These are phyloP conservation scores for Oryzias curvinotus DNA, from an alignment of 2,113 vertebrate genomes.

Conservation along the genomic window DNA sequence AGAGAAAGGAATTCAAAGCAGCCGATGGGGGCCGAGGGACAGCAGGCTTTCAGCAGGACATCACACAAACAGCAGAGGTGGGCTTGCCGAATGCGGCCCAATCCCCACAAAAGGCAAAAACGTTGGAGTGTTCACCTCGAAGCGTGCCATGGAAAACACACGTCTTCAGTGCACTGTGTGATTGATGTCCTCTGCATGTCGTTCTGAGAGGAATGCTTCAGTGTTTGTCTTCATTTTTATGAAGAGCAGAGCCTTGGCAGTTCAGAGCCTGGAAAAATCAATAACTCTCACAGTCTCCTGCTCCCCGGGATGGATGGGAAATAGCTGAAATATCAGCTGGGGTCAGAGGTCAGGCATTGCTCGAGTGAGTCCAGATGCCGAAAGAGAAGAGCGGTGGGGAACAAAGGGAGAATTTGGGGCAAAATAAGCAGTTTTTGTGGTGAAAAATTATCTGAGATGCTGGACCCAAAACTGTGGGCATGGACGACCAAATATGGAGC, in stretches of 20 bases:
- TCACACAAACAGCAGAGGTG: constrained; percentile 2
- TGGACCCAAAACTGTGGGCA: constrained; percentile 37
- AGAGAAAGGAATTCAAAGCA: constrained; percentile 22
- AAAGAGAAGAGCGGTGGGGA: constrained; percentile 1
- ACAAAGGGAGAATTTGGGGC: background rate
- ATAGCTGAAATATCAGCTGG: constrained; percentile 43
- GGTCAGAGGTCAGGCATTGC: constrained; percentile 55
- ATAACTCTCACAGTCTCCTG: constrained; percentile 36
- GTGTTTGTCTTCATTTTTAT: constrained; percentile 47
- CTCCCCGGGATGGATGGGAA: constrained; percentile 44
- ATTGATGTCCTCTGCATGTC: constrained; percentile 42
- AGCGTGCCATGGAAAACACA: constrained; percentile 11
- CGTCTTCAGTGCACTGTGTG: constrained; percentile 45
- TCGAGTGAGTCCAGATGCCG: constrained; percentile 59
- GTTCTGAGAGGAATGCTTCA: constrained; percentile 53
- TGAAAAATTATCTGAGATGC: constrained; percentile 4
- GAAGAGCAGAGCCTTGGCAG: constrained; percentile 24
- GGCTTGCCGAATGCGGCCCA: background rate
- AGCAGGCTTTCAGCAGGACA: background rate
- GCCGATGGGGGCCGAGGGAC: background rate
- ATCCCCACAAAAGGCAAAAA: constrained; percentile 9
- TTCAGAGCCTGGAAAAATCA: constrained; percentile 62
- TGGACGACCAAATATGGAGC: constrained; percentile 75
- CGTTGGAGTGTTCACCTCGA: too few relatives aligned
- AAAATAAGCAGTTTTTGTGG: background rate